Evolutionary conservation across 2,797 vertebrate species (phyloP).

Genomic region (Pseudotriccus pelzelni): DNA sequence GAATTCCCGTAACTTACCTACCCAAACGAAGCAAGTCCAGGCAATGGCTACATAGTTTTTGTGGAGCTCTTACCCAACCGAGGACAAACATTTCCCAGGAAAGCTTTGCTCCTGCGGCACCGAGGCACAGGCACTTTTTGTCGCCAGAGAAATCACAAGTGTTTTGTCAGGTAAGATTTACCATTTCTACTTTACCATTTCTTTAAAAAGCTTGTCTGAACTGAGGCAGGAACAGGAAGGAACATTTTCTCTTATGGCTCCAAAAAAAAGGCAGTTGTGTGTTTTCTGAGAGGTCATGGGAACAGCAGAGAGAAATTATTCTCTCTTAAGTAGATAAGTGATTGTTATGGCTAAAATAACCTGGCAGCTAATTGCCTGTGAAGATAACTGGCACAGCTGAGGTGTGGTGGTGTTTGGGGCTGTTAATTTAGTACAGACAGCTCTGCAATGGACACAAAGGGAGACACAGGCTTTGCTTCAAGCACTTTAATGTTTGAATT

Average conservation of each 20-base stretch:
- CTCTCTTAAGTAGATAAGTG: background rate
- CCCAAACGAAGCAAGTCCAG: constrained; percentile 75
- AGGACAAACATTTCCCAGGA: constrained; percentile 43
- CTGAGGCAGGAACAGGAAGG: background rate
- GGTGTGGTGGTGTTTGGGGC: background rate
- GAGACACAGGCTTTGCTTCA: background rate
- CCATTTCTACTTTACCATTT: background rate
- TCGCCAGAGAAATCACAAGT: background rate
- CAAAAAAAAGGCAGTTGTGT: fast-evolving
- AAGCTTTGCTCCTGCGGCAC: constrained; percentile 50
- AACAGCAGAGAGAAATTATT: background rate
- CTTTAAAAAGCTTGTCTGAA: background rate
- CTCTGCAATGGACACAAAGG: background rate
- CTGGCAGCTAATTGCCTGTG: background rate
- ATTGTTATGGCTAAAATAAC: background rate
- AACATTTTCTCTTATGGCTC: background rate
- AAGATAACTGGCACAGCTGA: background rate
- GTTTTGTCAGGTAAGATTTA: constrained; percentile 54
- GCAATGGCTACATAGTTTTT: constrained; percentile 76
- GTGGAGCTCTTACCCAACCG: constrained; percentile 47
- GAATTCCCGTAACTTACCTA: constrained; percentile 70
- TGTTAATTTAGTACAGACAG: background rate
- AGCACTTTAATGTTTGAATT: background rate
- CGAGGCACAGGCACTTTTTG: background rate
- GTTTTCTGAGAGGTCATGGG: background rate